These are phyloP conservation scores for Calyptomena viridis DNA, from an alignment of 2,113 vertebrate species.

Conservation along the genomic window DNA sequence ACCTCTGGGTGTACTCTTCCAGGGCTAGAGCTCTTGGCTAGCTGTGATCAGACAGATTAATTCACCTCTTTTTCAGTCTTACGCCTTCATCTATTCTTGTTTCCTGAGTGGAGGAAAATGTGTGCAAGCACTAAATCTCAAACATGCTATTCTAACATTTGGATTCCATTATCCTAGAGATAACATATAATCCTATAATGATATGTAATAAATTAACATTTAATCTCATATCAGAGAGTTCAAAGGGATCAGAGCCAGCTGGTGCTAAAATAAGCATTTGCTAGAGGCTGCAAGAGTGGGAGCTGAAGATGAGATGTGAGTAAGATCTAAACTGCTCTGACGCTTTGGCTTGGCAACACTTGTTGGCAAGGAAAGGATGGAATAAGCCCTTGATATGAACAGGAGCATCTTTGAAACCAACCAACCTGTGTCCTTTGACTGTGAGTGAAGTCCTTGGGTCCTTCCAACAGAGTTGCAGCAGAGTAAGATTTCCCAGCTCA, in stretches of 20 bases:
- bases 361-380: background rate
- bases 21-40: background rate
- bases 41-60: constrained; percentile 22
- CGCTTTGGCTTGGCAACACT: background rate
- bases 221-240: constrained; percentile 51
- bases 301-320: background rate
- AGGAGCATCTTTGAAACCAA: background rate
- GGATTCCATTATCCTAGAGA: constrained; percentile 40
- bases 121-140: constrained; percentile 44
- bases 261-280: constrained; percentile 52
- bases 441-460: background rate
- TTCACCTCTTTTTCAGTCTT: constrained; percentile 7
- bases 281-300: constrained; percentile 3
- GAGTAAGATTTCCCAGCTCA: background rate
- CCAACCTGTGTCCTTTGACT: background rate
- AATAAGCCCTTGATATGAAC: background rate
- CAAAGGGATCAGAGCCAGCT: constrained; percentile 49
- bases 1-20: background rate
- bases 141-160: constrained; percentile 48
- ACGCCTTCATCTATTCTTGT: constrained; percentile 7
- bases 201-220: constrained; percentile 53
- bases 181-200: constrained; percentile 54
- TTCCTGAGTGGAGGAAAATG: constrained; percentile 9
- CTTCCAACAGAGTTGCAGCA: background rate
- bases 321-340: background rate